Percentiles rank a stretch among this genome's conserved stretches.
Evolutionary conservation across 1,140 invertebrate genomes (phyloP).

Genomic region (Hylyphantes graminicola): DNA sequence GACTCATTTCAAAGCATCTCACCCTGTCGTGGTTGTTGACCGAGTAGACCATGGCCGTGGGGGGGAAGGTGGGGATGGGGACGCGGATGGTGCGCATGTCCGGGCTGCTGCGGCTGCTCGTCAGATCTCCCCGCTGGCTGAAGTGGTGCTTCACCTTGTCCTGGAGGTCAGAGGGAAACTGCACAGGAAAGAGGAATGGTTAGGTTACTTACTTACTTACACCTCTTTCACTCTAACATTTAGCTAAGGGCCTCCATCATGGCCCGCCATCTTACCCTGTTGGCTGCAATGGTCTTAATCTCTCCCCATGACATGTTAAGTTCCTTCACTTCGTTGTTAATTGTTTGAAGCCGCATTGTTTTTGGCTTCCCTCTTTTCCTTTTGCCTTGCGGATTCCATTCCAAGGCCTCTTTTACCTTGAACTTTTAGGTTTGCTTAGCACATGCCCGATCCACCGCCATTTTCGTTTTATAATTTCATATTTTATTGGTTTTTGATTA

Average conservation of each 20-base stretch:
- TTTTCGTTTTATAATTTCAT: too few relatives aligned
- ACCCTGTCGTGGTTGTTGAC: slow-evolving; percentile 69
- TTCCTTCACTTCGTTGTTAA: not conserved
- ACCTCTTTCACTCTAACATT: too few relatives aligned
- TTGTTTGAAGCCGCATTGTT: not conserved
- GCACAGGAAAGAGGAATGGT: slow-evolving; percentile 64
- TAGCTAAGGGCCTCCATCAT: too few relatives aligned
- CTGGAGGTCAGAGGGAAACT: slow-evolving; percentile 92
- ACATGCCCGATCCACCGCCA: too few relatives aligned
- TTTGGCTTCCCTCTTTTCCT: too few relatives aligned
- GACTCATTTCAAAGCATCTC: not conserved
- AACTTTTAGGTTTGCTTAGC: too few relatives aligned
- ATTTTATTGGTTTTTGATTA: too few relatives aligned
- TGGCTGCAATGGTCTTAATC: not conserved
- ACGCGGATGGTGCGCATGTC: slow-evolving; percentile 74
- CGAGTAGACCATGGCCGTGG: slow-evolving; percentile 89
- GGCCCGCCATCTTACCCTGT: too few relatives aligned
- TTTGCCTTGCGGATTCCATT: too few relatives aligned
- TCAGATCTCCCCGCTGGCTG: slow-evolving; percentile 18
- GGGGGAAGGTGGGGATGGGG: slow-evolving; percentile 85
- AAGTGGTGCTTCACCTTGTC: slow-evolving; percentile 76
- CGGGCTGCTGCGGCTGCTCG: slow-evolving; percentile 41
- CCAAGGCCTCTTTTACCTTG: too few relatives aligned
- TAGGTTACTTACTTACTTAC: not conserved
- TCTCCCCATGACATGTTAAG: too few relatives aligned